phyloP scores from a whole-genome alignment of 1,140 invertebrate species.

The Drosophila mojavensis region DNA sequence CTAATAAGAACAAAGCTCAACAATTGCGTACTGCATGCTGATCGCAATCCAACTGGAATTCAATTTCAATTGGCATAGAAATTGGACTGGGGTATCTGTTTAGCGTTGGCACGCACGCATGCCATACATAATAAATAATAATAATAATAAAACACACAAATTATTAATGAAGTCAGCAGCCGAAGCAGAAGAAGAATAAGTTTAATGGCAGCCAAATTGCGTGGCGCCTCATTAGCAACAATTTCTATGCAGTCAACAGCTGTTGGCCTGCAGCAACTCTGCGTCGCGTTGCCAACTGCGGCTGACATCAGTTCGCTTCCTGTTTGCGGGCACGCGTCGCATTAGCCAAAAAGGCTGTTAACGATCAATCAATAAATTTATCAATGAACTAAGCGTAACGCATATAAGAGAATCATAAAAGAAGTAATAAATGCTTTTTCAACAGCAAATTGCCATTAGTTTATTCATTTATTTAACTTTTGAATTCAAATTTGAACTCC shows the following conservation, averaged over 20 bases:
- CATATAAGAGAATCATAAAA: neutral
- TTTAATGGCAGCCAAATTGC: neutral
- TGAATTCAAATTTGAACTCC: neutral
- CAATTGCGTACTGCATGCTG: conserved; percentile 37
- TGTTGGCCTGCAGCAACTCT: conserved; percentile 5
- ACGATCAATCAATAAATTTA: conserved; percentile 1
- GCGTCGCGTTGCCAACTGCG: conserved; percentile 15
- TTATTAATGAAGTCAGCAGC: neutral
- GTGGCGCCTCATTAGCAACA: conserved; percentile 25
- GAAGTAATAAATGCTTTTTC: neutral
- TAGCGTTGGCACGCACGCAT: conserved; percentile 26
- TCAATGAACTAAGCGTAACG: neutral
- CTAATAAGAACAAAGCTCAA: conserved; percentile 58
- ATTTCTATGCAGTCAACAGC: conserved; percentile 38
- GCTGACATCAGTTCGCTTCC: conserved; percentile 26
- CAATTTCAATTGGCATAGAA: neutral
- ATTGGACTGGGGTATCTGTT: neutral
- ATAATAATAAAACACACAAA: neutral
- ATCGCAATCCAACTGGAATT: conserved; percentile 9
- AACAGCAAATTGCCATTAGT: too few relatives aligned
- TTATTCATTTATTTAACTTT: neutral
- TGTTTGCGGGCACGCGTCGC: conserved; percentile 29
- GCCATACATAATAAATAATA: neutral
- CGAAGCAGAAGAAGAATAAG: neutral
- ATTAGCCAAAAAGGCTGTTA: neutral